Evolutionary conservation across 2,113 vertebrate species (phyloP).

Genomic region (Montifringilla adamsi): DNA sequence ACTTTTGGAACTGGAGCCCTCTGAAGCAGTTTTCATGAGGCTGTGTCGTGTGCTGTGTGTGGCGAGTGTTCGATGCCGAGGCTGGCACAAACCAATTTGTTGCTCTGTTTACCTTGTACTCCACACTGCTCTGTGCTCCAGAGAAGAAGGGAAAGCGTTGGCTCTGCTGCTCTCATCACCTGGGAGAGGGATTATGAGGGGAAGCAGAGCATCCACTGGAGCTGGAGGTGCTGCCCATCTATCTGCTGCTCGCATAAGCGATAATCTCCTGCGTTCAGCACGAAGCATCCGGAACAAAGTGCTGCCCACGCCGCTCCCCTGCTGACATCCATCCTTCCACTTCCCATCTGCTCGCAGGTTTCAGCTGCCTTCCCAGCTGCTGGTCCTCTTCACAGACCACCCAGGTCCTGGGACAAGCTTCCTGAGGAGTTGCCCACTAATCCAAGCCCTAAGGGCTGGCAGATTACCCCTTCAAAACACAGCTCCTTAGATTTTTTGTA

Average conservation of each 20-base stretch:
- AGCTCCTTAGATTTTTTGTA: not conserved
- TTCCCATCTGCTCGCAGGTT: not conserved
- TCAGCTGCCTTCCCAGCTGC: slow-evolving; percentile 9
- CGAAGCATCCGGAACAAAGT: slow-evolving; percentile 13
- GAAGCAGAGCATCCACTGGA: not conserved
- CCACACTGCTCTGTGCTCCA: not conserved
- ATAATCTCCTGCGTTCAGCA: not conserved
- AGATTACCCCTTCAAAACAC: not conserved
- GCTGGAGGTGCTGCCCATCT: not conserved
- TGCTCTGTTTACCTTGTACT: not conserved
- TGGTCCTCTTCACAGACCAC: not conserved
- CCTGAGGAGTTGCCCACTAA: not conserved
- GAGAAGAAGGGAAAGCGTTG: not conserved
- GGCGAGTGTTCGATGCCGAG: not conserved
- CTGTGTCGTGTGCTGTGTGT: not conserved
- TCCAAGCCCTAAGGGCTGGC: not conserved
- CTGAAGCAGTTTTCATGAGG: not conserved
- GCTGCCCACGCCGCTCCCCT: not conserved
- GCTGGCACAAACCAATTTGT: not conserved
- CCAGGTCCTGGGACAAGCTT: not conserved
- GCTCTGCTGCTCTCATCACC: not conserved
- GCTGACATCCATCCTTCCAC: not conserved
- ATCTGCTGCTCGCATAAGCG: slow-evolving; percentile 33
- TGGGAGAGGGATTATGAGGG: not conserved
- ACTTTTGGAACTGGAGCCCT: not conserved